These are phyloP conservation scores for Tinea trinotella DNA, from an alignment of 2,888 invertebrate species.

Conservation along the genomic window DNA sequence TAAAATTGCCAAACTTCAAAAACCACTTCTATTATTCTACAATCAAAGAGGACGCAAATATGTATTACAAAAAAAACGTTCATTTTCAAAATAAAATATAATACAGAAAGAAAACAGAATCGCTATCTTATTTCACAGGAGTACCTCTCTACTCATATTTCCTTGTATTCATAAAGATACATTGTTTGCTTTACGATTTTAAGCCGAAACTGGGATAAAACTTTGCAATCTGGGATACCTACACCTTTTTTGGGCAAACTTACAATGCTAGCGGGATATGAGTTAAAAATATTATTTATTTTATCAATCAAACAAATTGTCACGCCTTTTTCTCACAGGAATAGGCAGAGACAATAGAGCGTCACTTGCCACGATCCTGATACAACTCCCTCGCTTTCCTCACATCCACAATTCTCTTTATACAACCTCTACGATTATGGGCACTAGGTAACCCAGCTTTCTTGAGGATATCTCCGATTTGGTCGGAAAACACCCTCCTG, in stretches of 20 bases:
- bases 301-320: too few relatives aligned
- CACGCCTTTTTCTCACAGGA: too few relatives aligned
- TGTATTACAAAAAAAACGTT: not conserved
- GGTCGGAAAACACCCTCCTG: too few relatives aligned
- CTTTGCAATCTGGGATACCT: constrained; percentile 1
- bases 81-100: not conserved
- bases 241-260: not conserved
- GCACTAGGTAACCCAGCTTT: too few relatives aligned
- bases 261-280: not conserved
- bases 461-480: too few relatives aligned
- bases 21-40: not conserved
- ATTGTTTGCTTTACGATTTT: constrained; percentile 8
- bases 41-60: not conserved
- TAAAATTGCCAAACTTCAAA: too few relatives aligned
- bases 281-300: not conserved
- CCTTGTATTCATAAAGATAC: constrained; percentile 8
- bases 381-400: too few relatives aligned
- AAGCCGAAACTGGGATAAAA: constrained; percentile 1
- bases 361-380: too few relatives aligned
- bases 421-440: too few relatives aligned
- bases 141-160: not conserved
- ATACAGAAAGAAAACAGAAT: not conserved
- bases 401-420: too few relatives aligned
- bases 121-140: not conserved
- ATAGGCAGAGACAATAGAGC: too few relatives aligned